phyloP scores from a whole-genome alignment of 2,113 vertebrate species.

The Sceloporus undulatus region DNA sequence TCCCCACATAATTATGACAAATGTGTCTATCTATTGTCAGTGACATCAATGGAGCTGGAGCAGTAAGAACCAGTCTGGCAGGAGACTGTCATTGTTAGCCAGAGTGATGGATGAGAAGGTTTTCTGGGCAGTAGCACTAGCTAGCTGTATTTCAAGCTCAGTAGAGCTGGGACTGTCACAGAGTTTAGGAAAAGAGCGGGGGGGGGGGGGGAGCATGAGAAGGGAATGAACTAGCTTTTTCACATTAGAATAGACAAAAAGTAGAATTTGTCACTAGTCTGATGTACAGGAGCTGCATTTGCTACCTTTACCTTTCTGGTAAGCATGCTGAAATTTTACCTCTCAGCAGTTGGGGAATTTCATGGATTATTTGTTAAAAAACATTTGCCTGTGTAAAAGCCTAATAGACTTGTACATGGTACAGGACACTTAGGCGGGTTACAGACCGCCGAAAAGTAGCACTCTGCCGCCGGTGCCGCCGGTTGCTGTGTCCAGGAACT shows the following conservation, averaged over 20 bases:
- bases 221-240: neutral
- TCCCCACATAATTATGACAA: slow-evolving; percentile 20
- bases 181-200: neutral
- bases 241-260: slow-evolving; percentile 1
- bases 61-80: neutral
- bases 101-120: neutral
- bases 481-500: too few relatives aligned
- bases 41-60: neutral
- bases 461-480: too few relatives aligned
- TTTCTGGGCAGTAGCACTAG: slow-evolving; percentile 5
- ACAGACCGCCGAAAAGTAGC: too few relatives aligned
- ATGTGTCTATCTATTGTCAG: neutral
- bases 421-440: too few relatives aligned
- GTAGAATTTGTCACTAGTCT: slow-evolving; percentile 13
- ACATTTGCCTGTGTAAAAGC: neutral
- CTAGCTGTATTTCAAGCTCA: slow-evolving; percentile 2
- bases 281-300: slow-evolving; percentile 10
- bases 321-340: neutral
- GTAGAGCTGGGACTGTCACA: neutral
- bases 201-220: too few relatives aligned
- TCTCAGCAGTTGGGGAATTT: neutral
- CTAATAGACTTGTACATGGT: neutral
- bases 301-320: neutral
- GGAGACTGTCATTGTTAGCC: slow-evolving; percentile 14
- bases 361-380: neutral